phyloP scores from a whole-genome alignment of 2,888 invertebrate genomes.

The Agapostemon virescens region DNA sequence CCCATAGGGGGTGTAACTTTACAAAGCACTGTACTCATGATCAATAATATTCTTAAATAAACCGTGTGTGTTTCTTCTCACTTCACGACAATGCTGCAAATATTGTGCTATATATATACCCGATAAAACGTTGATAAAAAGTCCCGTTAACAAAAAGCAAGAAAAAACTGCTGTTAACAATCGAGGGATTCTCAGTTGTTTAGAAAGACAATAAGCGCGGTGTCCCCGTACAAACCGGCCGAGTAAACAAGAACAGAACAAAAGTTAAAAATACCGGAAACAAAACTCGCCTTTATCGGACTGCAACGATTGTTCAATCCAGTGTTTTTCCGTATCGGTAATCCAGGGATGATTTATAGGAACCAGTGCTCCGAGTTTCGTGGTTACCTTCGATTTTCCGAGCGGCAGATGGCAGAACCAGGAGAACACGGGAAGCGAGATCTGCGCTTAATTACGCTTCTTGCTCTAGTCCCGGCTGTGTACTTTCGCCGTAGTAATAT shows the following conservation, averaged over 20 bases:
- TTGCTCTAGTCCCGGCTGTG: slow-evolving; percentile 58
- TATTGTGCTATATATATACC: not conserved
- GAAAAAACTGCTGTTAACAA: not conserved
- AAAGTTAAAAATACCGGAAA: not conserved
- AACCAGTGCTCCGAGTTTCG: slow-evolving; percentile 28
- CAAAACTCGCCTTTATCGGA: not conserved
- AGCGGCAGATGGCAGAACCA: slow-evolving; percentile 55
- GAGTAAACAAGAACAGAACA: too few species aligned
- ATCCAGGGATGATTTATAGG: slow-evolving; percentile 36
- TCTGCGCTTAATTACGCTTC: slow-evolving; percentile 71
- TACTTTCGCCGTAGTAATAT: slow-evolving; percentile 55
- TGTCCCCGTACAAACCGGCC: not conserved
- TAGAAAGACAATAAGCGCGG: not conserved
- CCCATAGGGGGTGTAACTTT: too few species aligned
- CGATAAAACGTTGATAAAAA: not conserved
- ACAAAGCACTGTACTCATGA: too few species aligned
- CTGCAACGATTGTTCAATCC: not conserved
- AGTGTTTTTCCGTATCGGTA: slow-evolving; percentile 5
- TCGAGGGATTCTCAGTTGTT: not conserved
- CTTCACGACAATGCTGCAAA: too few species aligned
- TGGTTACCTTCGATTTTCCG: slow-evolving; percentile 50
- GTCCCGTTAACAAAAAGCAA: not conserved
- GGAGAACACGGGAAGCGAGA: slow-evolving; percentile 42
- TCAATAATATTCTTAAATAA: too few species aligned
- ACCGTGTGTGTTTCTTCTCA: too few species aligned